Percentiles rank a stretch among this genome's conserved stretches.
These are phyloP conservation scores for Planococcus citri DNA, from an alignment of 1,140 invertebrate genomes.

Conservation along the genomic window DNA sequence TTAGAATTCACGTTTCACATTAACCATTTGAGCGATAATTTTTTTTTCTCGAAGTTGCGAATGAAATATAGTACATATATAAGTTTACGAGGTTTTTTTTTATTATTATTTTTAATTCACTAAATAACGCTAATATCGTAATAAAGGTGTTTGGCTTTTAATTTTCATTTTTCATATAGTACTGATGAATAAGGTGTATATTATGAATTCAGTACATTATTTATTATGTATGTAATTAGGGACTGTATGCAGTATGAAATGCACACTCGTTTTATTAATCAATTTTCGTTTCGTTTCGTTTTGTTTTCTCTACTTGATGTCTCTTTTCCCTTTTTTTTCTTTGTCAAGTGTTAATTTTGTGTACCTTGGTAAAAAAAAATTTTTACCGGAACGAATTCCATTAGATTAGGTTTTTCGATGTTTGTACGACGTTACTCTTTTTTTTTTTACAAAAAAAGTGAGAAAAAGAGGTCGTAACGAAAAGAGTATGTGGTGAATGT, in stretches of 20 bases:
- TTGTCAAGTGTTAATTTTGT: neutral
- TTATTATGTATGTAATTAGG: neutral
- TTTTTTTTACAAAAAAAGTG: too few relatives aligned
- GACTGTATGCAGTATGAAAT: neutral
- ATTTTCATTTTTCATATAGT: neutral
- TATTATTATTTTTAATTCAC: neutral
- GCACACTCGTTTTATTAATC: neutral
- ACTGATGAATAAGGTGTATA: neutral
- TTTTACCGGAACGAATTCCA: neutral
- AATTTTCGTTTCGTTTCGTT: neutral
- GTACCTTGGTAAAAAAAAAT: too few relatives aligned
- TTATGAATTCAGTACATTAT: neutral
- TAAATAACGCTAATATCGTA: slow-evolving; percentile 7
- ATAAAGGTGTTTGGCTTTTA: neutral
- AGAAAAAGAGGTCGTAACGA: too few relatives aligned
- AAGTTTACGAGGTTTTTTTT: neutral
- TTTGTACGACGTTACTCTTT: too few relatives aligned
- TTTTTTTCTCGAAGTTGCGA: neutral
- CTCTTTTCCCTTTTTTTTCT: too few relatives aligned
- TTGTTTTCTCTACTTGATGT: neutral
- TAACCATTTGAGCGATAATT: too few relatives aligned
- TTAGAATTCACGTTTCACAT: too few relatives aligned
- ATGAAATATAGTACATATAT: neutral
- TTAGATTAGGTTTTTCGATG: neutral
- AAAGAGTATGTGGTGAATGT: too few relatives aligned